These are phyloP conservation scores for Beroe forskalii DNA, from an alignment of 37 sponge, comb jelly and placozoan genomes.

Conservation along the genomic window DNA sequence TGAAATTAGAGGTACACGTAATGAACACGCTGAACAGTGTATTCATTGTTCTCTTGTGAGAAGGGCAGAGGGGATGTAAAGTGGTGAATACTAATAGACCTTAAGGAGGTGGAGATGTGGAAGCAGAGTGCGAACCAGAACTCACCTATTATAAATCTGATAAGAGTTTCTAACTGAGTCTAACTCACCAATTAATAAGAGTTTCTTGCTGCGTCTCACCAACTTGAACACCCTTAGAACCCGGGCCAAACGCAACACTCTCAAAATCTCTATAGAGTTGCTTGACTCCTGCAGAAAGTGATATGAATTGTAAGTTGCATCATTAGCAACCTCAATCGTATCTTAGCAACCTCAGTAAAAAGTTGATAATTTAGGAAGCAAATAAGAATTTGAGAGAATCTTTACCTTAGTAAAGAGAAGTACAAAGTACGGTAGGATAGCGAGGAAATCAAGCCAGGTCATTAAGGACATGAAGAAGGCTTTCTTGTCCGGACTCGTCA, in stretches of 20 bases:
- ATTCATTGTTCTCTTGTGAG: no score
- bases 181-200: slow-evolving; percentile 17
- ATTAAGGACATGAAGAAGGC: slow-evolving; percentile 5
- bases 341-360: no score
- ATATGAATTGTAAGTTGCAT: no score
- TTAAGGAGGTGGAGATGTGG: not conserved
- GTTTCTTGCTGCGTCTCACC: slow-evolving; percentile 22
- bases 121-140: no score
- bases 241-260: slow-evolving; percentile 23
- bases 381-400: no score
- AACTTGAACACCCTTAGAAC: slow-evolving; percentile 41
- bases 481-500: slow-evolving; percentile 12
- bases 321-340: no score
- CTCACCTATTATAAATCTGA: no score
- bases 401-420: slow-evolving; percentile 39
- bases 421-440: slow-evolving; percentile 42
- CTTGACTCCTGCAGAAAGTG: slow-evolving; percentile 10
- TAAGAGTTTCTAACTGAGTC: no score
- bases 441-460: slow-evolving; percentile 32
- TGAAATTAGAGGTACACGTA: no score
- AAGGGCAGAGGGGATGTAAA: not conserved
- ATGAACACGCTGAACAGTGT: no score
- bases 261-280: slow-evolving; percentile 22
- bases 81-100: not conserved
- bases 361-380: no score